Conservation (phyloP, 2,797 vertebrate genomes). For the Otolemur crassicaudatus region DNA sequence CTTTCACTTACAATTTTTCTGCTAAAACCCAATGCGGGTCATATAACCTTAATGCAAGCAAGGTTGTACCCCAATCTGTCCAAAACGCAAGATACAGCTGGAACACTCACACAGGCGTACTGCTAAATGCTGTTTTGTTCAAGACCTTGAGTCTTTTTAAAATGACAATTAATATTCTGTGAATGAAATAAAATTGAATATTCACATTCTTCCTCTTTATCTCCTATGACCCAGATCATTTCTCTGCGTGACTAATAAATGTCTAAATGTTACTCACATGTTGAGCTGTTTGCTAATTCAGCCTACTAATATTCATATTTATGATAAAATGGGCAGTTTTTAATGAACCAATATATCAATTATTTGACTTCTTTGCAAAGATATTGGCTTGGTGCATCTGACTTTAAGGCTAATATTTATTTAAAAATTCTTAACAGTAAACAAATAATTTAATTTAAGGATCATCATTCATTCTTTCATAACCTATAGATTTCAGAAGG, state of each 20-base stretch:
- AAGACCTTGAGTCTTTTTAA: constrained; percentile 50
- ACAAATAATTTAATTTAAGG: neutral
- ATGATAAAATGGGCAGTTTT: neutral
- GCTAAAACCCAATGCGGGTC: neutral
- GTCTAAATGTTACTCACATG: neutral
- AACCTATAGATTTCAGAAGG: neutral
- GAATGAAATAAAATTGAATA: constrained; percentile 55
- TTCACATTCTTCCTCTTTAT: neutral
- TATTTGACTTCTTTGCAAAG: neutral
- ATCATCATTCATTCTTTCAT: neutral
- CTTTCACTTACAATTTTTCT: neutral
- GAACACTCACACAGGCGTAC: constrained; percentile 53
- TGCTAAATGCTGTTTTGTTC: constrained; percentile 60
- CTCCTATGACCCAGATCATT: neutral
- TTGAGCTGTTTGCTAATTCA: neutral
- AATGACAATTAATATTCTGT: constrained; percentile 67
- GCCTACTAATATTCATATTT: neutral
- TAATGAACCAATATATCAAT: neutral
- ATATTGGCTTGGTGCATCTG: neutral
- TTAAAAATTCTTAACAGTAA: neutral
- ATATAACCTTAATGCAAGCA: neutral
- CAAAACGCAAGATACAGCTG: constrained; percentile 56
- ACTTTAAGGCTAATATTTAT: constrained; percentile 17
- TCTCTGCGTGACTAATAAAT: neutral
- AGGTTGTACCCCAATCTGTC: constrained; percentile 80